These are phyloP conservation scores for Drosophila fungiperda DNA, from an alignment of 2,888 invertebrate genomes.

Conservation along the genomic window DNA sequence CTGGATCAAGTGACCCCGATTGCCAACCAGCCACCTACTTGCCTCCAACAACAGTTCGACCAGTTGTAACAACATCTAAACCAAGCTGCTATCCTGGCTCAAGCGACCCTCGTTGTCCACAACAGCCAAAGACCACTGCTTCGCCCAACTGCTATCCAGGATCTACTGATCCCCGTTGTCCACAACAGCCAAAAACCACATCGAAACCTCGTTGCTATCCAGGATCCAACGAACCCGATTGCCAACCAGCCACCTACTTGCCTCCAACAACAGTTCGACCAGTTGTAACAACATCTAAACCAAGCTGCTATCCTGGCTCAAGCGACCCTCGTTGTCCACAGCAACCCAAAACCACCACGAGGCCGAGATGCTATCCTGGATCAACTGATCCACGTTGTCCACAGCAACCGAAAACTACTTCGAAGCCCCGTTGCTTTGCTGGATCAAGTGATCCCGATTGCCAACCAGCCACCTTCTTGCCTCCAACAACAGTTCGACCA, in stretches of 20 bases:
- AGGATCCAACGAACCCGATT: conserved; percentile 63
- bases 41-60: too few species aligned
- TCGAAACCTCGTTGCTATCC: conserved; percentile 32
- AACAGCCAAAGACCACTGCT: conserved; percentile 10
- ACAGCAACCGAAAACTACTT: too few species aligned
- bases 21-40: too few species aligned
- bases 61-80: too few species aligned
- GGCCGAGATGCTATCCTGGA: conserved; percentile 79
- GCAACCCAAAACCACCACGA: not conserved
- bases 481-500: too few species aligned
- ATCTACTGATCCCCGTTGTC: not conserved
- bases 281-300: not conserved
- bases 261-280: conserved; percentile 3
- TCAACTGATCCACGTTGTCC: conserved; percentile 40
- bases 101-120: not conserved
- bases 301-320: conserved; percentile 28
- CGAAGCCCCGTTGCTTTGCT: too few species aligned
- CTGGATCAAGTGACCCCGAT: too few species aligned
- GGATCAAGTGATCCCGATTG: too few species aligned
- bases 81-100: too few species aligned
- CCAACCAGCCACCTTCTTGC: too few species aligned
- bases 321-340: conserved; percentile 45
- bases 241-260: not conserved
- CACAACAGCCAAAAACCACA: conserved; percentile 1
- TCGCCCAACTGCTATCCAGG: conserved; percentile 16